Evolutionary conservation across 1,140 invertebrate species (phyloP).

Genomic region (Drosophila funebris): DNA sequence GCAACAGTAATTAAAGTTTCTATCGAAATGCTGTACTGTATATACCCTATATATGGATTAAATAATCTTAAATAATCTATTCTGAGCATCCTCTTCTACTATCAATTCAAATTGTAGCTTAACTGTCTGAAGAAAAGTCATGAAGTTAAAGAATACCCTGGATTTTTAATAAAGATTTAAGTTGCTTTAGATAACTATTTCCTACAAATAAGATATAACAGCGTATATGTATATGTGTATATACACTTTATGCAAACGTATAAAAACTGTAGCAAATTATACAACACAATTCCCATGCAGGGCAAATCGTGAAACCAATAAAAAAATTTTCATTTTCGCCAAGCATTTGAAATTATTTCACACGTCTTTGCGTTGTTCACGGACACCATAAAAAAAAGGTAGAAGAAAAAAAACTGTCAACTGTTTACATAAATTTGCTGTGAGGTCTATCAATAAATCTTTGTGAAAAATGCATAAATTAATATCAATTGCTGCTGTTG

Average conservation of each 20-base stretch:
- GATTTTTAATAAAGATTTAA: too few relatives aligned
- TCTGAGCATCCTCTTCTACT: too few relatives aligned
- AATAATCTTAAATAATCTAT: too few relatives aligned
- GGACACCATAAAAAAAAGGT: constrained; percentile 17
- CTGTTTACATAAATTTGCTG: constrained; percentile 67
- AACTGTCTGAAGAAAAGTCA: too few relatives aligned
- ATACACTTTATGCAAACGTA: neutral
- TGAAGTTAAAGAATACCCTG: too few relatives aligned
- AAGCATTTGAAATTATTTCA: constrained; percentile 48
- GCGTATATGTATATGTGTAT: too few relatives aligned
- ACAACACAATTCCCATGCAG: constrained; percentile 34
- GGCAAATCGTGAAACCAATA: constrained; percentile 11
- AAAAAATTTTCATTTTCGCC: constrained; percentile 10
- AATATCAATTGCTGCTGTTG: constrained; percentile 38
- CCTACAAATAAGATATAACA: too few relatives aligned
- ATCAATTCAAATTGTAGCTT: too few relatives aligned
- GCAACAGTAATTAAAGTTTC: neutral
- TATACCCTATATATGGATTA: too few relatives aligned
- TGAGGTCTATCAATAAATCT: constrained; percentile 73
- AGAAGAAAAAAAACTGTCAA: constrained; percentile 50
- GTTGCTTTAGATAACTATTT: too few relatives aligned
- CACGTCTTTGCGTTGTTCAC: constrained; percentile 47
- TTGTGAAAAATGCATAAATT: constrained; percentile 55
- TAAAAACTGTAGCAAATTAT: constrained; percentile 15
- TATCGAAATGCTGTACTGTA: too few relatives aligned